Base-by-base conservation (phyloP, 2,797 vertebrate genomes). In the Leptatherina wallacei region DNA sequence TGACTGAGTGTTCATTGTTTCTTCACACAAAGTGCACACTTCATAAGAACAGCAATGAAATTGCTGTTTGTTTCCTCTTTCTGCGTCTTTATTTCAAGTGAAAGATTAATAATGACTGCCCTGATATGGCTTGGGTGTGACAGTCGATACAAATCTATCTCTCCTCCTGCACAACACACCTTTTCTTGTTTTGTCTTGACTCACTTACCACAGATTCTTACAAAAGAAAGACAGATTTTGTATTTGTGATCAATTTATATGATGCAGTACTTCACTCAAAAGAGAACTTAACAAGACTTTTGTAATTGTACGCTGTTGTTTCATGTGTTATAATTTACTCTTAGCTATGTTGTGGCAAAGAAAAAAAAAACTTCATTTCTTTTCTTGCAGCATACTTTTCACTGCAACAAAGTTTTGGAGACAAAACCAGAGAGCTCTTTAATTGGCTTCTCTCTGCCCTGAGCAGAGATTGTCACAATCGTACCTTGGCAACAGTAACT, bases 1-100 rank as follows among this genome's bases (percentile, higher is more conserved):
- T 94, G 90, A 85, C 85, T 89, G 85, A 86, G 89, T 85, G 85
- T 92, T 91, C 90, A 91, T 92, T 93, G 90, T 91, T 92, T 92
- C 91, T 91, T 79, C 74, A 80, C 83, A 78, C 85, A 85, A 89
- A 93, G 89, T 90, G 86, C 85, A 89, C 88, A 93, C 91, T 94
- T 94, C 89, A 93, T 93, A 93, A 86, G 83, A 91, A 87, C 88
- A 64, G 81, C 77, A 82, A 90, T 89, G 81, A 89, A 92, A 93
- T 85, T 85, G 88, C 76, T 88, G 87, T 94, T 93, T 90, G 87
- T 91, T 92, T 91, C 85, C 83, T 77, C 75, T 86, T 75, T 80
- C 59, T 40, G 66, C 74, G 73, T 91, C 91, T 90, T 89, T 86
- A 82, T 86, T 85, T 80, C 65, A 86, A 85, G 72, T 82, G 76